phyloP scores from a whole-genome alignment of 2,888 invertebrate species.

The Nomada hirtipes region DNA sequence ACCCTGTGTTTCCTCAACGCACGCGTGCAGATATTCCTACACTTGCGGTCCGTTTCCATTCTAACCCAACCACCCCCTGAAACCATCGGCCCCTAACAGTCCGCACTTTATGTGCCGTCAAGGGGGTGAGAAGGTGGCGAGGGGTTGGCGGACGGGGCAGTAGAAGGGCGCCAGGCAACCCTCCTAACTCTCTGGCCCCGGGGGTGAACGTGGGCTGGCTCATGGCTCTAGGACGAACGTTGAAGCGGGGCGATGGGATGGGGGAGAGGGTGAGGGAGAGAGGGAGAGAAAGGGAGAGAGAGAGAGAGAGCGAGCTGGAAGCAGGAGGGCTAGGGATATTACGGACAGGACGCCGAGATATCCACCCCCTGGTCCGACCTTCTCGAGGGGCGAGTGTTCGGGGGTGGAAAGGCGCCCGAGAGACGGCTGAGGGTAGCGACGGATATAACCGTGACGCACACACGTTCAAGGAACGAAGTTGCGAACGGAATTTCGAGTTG shows the following conservation, averaged over 20 bases:
- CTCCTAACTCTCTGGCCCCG: constrained; percentile 79
- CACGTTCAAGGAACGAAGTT: constrained; percentile 75
- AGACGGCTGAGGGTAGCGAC: constrained; percentile 79
- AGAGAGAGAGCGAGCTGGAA: constrained; percentile 54
- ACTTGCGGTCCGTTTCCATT: constrained; percentile 72
- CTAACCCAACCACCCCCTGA: constrained; percentile 67
- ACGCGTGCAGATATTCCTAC: constrained; percentile 61
- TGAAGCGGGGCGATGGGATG: constrained; percentile 28
- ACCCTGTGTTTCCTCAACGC: constrained; percentile 1
- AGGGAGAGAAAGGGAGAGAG: constrained; percentile 43
- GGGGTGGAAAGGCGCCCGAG: constrained; percentile 78
- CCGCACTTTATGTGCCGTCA: constrained; percentile 75
- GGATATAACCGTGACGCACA: constrained; percentile 79
- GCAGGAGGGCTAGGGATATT: constrained; percentile 81
- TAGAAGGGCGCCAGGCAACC: constrained; percentile 79
- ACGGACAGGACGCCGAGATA: constrained; percentile 83
- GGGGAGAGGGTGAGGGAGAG: constrained; percentile 45
- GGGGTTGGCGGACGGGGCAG: constrained; percentile 68
- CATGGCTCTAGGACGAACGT: constrained; percentile 50
- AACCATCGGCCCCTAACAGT: constrained; percentile 75
- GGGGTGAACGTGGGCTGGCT: constrained; percentile 75
- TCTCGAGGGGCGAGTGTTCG: constrained; percentile 72
- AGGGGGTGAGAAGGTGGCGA: constrained; percentile 61
- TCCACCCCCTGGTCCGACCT: constrained; percentile 77
- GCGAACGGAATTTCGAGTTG: constrained; percentile 62